A percentile compares a stretch with the other conserved stretches of the same genome.
Evolutionary conservation across 2,113 vertebrate species (phyloP).

Genomic region (Antigone vipio): DNA sequence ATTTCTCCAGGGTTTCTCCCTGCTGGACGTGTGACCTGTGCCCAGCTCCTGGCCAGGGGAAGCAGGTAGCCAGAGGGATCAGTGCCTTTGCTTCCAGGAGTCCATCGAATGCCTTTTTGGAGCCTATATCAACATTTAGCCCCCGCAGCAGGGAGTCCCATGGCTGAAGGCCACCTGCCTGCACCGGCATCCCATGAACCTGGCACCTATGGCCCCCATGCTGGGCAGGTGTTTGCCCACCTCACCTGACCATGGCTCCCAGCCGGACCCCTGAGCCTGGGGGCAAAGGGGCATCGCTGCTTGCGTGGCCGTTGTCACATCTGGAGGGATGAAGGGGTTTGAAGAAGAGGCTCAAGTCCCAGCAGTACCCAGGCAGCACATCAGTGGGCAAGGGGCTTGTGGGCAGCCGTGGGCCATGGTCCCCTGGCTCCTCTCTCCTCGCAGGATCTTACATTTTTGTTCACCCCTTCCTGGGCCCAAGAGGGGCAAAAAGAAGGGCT

Average conservation of each 20-base stretch:
- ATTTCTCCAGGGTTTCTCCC: neutral
- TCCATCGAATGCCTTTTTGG: neutral
- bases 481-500: neutral
- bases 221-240: rapidly evolving
- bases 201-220: rapidly evolving
- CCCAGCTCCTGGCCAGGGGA: neutral
- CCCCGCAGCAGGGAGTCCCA: rapidly evolving
- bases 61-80: rapidly evolving
- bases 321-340: neutral
- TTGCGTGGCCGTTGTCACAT: rapidly evolving
- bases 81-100: neutral
- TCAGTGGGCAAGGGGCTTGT: neutral
- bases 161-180: neutral
- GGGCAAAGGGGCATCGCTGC: rapidly evolving
- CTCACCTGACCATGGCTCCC: rapidly evolving
- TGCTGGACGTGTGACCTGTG: neutral
- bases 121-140: neutral
- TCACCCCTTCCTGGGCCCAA: neutral
- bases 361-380: neutral
- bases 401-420: neutral
- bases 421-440: neutral
- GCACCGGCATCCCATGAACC: rapidly evolving
- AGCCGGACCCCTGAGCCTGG: rapidly evolving
- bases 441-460: neutral
- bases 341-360: neutral